phyloP scores from a whole-genome alignment of 92 coral and sea anemone genomes.

The Palythoa grandis region DNA sequence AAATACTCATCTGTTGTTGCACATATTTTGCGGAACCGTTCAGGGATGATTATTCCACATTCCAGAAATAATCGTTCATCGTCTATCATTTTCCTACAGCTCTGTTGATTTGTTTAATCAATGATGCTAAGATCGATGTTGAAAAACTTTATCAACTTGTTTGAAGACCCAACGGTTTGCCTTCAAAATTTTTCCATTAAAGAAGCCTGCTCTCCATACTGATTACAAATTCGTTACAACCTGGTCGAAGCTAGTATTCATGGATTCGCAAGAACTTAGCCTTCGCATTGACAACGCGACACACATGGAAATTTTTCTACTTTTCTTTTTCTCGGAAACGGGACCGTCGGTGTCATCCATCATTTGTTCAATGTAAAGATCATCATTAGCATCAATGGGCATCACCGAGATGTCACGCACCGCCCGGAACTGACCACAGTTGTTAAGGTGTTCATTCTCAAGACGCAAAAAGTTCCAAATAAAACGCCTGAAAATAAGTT shows the following conservation, averaged over 20 bases:
- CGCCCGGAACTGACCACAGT: constrained; percentile 99
- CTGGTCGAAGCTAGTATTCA: background rate
- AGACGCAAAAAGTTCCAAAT: constrained; percentile 98
- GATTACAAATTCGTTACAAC: background rate
- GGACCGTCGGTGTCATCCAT: constrained; percentile 88
- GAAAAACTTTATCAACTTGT: background rate
- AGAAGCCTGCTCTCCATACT: background rate
- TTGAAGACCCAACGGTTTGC: background rate
- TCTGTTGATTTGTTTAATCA: too few relatives aligned
- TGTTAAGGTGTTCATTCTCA: constrained; percentile 97
- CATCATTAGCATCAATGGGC: constrained; percentile 89
- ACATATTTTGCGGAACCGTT: too few relatives aligned
- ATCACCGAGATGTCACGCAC: constrained; percentile 97
- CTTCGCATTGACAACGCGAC: constrained; percentile 38
- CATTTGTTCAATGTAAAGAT: constrained; percentile 76
- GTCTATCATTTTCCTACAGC: too few relatives aligned
- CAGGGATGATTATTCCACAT: too few relatives aligned
- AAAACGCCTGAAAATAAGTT: constrained; percentile 76
- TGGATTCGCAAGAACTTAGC: constrained; percentile 1
- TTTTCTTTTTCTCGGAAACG: constrained; percentile 36
- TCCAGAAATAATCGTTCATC: too few relatives aligned
- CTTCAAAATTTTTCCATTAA: background rate
- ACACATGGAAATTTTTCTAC: constrained; percentile 27
- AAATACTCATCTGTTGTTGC: background rate
- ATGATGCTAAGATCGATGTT: too few relatives aligned